phyloP scores from a whole-genome alignment of 2,888 invertebrate species.

The Petrolisthes manimaculis region DNA sequence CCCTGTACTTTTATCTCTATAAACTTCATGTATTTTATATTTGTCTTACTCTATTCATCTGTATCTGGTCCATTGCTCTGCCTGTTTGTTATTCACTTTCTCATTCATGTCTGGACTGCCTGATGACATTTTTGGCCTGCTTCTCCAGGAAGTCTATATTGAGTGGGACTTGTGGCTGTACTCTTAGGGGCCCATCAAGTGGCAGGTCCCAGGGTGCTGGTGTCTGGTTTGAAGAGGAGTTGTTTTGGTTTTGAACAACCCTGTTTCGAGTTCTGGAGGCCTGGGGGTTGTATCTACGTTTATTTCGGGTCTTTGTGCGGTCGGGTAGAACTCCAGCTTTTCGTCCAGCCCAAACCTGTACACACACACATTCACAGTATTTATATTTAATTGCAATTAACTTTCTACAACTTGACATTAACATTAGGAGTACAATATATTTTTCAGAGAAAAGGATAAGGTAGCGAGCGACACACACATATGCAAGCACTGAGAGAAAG shows the following conservation, averaged over 20 bases:
- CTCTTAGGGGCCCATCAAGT: conserved; percentile 42
- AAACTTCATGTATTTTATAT: too few species aligned
- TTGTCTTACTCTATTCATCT: too few species aligned
- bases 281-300: conserved; percentile 20
- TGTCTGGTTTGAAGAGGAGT: neutral
- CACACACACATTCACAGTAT: too few species aligned
- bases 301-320: conserved; percentile 18
- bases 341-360: conserved; percentile 37
- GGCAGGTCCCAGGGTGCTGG: conserved; percentile 40
- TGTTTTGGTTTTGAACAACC: neutral
- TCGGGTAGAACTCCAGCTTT: conserved; percentile 21
- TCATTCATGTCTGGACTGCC: too few species aligned
- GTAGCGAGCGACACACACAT: too few species aligned
- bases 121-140: neutral
- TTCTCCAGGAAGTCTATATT: neutral
- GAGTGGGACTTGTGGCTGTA: conserved; percentile 26
- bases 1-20: too few species aligned
- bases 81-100: too few species aligned
- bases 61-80: too few species aligned
- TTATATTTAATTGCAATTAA: too few species aligned
- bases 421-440: too few species aligned
- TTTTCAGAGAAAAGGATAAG: too few species aligned
- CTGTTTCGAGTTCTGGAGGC: conserved; percentile 29
- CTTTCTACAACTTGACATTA: too few species aligned
- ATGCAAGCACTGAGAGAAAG: neutral